Percentiles rank a stretch among this genome's conserved stretches.
These are phyloP conservation scores for Mechanitis mazaeus DNA, from an alignment of 2,888 invertebrate genomes.

Conservation along the genomic window DNA sequence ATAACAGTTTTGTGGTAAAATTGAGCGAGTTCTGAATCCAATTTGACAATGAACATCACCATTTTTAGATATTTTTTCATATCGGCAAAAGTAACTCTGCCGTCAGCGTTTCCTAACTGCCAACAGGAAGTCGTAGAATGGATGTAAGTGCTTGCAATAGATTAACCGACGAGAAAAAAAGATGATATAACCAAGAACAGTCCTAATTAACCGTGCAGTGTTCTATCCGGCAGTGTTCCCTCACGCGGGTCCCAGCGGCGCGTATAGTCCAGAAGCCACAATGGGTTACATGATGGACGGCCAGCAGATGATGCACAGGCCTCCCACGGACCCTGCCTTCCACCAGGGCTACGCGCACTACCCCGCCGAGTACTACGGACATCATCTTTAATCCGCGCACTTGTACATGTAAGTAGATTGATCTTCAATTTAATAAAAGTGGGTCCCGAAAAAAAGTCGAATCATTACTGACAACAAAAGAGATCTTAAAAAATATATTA, in stretches of 20 bases:
- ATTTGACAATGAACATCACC: conserved; percentile 29
- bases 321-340: conserved; percentile 94
- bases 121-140: conserved; percentile 9
- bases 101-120: conserved; percentile 15
- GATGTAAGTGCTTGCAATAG: neutral
- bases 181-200: conserved; percentile 37
- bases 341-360: conserved; percentile 94
- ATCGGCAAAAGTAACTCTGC: conserved; percentile 21
- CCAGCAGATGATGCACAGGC: conserved; percentile 97
- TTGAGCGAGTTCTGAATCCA: conserved; percentile 56
- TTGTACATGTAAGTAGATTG: conserved; percentile 68
- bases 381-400: conserved; percentile 86
- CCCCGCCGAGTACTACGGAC: conserved; percentile 95
- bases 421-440: no score
- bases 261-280: conserved; percentile 96
- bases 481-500: no score
- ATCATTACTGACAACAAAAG: no score
- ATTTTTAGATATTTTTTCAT: conserved; percentile 22
- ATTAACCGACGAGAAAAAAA: neutral
- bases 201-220: conserved; percentile 70
- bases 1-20: conserved; percentile 76
- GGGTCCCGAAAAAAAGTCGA: no score
- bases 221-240: conserved; percentile 87
- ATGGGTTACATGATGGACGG: conserved; percentile 99
- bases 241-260: conserved; percentile 95